These are phyloP conservation scores for Anguilla marmorata DNA, from an alignment of 2,797 vertebrate species.

Conservation along the genomic window DNA sequence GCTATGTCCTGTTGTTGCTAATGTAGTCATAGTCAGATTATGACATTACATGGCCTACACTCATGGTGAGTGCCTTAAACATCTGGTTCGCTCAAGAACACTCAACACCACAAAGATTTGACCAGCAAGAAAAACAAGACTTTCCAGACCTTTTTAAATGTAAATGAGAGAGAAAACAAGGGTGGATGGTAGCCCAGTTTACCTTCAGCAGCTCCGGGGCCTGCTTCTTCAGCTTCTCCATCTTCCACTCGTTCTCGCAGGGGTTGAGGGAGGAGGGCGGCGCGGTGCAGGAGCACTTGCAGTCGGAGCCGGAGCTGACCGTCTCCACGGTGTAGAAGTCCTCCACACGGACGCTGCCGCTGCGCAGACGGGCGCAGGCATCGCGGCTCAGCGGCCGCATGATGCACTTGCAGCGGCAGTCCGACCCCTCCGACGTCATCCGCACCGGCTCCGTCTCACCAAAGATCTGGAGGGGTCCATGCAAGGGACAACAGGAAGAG, in stretches of 20 bases:
- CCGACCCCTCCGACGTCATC: constrained; percentile 93
- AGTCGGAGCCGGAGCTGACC: constrained; percentile 90
- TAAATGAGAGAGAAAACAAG: background rate
- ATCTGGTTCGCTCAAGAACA: background rate
- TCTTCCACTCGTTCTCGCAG: constrained; percentile 96
- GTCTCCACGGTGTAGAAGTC: constrained; percentile 98
- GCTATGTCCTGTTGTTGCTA: background rate
- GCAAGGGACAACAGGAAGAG: background rate
- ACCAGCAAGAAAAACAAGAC: background rate
- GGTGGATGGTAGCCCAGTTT: constrained; percentile 19
- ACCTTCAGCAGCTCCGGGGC: constrained; percentile 93
- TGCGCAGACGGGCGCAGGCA: constrained; percentile 83
- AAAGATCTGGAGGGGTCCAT: constrained; percentile 72
- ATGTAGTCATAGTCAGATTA: background rate
- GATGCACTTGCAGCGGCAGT: constrained; percentile 98
- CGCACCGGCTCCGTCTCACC: constrained; percentile 86
- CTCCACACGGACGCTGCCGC: constrained; percentile 78
- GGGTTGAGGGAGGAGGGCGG: constrained; percentile 95
- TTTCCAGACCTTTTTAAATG: background rate
- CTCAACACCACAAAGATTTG: background rate
- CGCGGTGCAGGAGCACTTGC: constrained; percentile 92
- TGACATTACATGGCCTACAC: background rate
- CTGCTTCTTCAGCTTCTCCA: constrained; percentile 96
- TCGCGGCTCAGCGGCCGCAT: constrained; percentile 90
- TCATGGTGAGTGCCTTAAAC: background rate